phyloP scores from a whole-genome alignment of 2,888 invertebrate genomes.

The Nemoura dubitans region DNA sequence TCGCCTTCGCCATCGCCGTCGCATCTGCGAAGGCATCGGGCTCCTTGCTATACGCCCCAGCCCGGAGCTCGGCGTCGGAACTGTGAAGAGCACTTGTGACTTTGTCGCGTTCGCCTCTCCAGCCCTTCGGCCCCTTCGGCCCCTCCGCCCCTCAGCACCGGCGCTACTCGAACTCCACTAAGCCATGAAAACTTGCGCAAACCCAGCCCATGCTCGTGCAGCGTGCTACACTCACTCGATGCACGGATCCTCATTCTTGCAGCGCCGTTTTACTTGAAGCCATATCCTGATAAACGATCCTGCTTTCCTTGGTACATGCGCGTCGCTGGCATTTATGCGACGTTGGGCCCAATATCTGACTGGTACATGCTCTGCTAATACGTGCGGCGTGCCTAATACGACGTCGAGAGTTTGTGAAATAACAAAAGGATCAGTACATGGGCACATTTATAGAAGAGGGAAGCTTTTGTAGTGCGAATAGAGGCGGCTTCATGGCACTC shows the following conservation, averaged over 20 bases:
- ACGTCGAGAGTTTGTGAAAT: not conserved
- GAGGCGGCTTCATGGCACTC: not conserved
- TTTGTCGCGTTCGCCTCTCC: conserved; percentile 41
- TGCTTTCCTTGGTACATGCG: conserved; percentile 18
- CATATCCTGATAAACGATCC: conserved; percentile 41
- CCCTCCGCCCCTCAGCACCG: no score
- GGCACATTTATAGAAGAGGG: not conserved
- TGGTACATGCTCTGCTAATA: not conserved
- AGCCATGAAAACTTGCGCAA: conserved; percentile 39
- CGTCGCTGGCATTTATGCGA: conserved; percentile 25
- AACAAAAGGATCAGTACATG: conserved; percentile 25
- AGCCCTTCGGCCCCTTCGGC: conserved; percentile 3
- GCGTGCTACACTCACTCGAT: no score
- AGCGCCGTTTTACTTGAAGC: conserved; percentile 29
- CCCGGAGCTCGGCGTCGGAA: conserved; percentile 32
- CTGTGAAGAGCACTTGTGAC: conserved; percentile 45
- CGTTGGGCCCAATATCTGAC: conserved; percentile 24
- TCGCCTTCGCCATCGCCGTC: not conserved
- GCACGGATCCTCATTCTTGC: not conserved
- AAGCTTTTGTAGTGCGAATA: conserved; percentile 25
- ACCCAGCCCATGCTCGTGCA: conserved; percentile 9
- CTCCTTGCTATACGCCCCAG: not conserved
- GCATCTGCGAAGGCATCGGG: not conserved
- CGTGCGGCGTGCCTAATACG: not conserved
- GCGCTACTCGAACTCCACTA: conserved; percentile 31